Evolutionary conservation across 2,113 vertebrate species (phyloP).

Genomic region (Sinocyclocheilus rhinocerous): DNA sequence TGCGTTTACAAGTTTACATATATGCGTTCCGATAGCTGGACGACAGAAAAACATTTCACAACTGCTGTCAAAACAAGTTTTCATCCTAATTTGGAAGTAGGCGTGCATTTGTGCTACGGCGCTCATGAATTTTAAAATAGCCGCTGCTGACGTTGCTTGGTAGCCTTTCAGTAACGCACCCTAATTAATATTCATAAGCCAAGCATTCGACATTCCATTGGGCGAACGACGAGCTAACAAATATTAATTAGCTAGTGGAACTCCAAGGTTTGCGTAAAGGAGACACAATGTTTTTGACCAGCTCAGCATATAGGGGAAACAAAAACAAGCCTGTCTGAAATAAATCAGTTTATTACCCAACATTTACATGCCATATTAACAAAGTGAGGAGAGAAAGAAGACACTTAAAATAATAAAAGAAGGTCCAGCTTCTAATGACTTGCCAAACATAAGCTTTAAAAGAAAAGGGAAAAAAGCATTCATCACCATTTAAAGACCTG

Average conservation of each 20-base stretch:
- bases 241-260: background rate
- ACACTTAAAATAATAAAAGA: slow-evolving; percentile 16
- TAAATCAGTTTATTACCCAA: slow-evolving; percentile 58
- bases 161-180: background rate
- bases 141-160: background rate
- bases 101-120: background rate
- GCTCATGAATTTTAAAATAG: background rate
- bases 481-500: background rate
- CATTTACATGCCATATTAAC: slow-evolving; percentile 56
- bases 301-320: background rate
- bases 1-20: background rate
- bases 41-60: background rate
- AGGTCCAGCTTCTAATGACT: slow-evolving; percentile 39
- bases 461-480: background rate
- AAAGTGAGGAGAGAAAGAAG: background rate
- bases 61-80: slow-evolving; percentile 11
- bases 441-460: background rate
- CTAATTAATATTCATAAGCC: background rate
- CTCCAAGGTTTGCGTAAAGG: background rate
- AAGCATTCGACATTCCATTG: background rate
- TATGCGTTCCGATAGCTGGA: background rate
- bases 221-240: background rate
- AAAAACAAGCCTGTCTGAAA: slow-evolving; percentile 19
- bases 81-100: slow-evolving; percentile 24
- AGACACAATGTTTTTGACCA: background rate